Base-by-base conservation (phyloP, 2,113 vertebrate species). In the Alexandromys fortis region DNA sequence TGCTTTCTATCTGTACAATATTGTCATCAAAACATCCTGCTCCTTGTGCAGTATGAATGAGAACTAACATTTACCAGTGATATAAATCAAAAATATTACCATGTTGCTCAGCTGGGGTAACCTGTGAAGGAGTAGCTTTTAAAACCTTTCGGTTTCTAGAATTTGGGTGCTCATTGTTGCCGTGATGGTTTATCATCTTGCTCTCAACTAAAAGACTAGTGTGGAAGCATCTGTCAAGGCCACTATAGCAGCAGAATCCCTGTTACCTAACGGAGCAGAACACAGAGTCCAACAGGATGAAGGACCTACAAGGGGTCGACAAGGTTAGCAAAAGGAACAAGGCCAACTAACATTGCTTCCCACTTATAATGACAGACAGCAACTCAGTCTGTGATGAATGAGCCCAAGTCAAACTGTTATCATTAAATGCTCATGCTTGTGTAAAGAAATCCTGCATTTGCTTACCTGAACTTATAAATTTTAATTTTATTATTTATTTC, bases 111-210 rank as follows among this genome's bases (percentile, higher is more conserved):
- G 1, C 28, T 65, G n/a, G 26, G 13, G 17, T 19, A 47, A 38
- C 13, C 26, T 90, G 11, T 52, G 47, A 94, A 93, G 94, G 2
- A 42, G 16, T 13, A 67, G 17, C 76, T 91, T 52, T 72, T 38
- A 45, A 85, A 94, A 91, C 42, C 14, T 85, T 58, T 91, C 1
- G 76, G 79, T 91, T 92, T 94, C 78, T 86, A 33, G 3, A 78
- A 63, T 24, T 83, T 67, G 28, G 28, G 11, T 68, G 12, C 78
- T 86, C 88, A 49, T n/a, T 45, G 14, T 61, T 92, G 86, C 26
- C 8, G 0, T 68, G 28, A 6, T 49, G 35, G 38, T 17, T 94
- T 52, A 47, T 65, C 22, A 19, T 58, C 26, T 90, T 94, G n/a
- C 94, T 77, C 94, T 83, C 52, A 73, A 78, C 42, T 73, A 63